Conservation (phyloP, 2,797 vertebrate genomes). For the Cynodonichthys magdalenae region DNA sequence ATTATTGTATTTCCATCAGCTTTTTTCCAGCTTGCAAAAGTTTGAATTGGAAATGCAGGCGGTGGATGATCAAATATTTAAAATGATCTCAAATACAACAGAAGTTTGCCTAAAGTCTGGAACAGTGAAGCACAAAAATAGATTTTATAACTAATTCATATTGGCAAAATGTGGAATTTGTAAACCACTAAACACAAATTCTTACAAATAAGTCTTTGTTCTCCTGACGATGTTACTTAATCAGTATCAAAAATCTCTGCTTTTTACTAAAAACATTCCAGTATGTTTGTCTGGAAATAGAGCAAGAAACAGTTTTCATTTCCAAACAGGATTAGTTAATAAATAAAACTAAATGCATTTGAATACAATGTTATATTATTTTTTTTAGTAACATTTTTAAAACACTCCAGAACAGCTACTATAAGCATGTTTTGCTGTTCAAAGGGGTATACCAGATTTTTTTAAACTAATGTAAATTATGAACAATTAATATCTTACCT, state of each 20-base stretch:
- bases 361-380: no score
- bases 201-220: neutral
- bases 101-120: constrained; percentile 42
- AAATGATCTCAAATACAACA: constrained; percentile 36
- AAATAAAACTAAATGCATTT: no score
- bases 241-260: neutral
- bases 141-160: constrained; percentile 16
- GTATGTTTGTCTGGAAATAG: no score
- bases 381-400: neutral
- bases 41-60: constrained; percentile 30
- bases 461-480: no score
- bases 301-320: no score
- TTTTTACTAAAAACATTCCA: neutral
- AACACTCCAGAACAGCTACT: neutral
- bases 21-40: constrained; percentile 21
- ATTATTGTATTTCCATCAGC: constrained; percentile 32
- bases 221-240: neutral
- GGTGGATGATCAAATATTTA: constrained; percentile 46
- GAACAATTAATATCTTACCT: no score
- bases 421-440: neutral
- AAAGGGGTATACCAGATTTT: no score
- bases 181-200: neutral
- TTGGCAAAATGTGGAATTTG: neutral
- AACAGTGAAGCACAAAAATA: constrained; percentile 10
- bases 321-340: no score